These are phyloP conservation scores for Drosophila mayri DNA, from an alignment of 1,140 invertebrate species.

Conservation along the genomic window DNA sequence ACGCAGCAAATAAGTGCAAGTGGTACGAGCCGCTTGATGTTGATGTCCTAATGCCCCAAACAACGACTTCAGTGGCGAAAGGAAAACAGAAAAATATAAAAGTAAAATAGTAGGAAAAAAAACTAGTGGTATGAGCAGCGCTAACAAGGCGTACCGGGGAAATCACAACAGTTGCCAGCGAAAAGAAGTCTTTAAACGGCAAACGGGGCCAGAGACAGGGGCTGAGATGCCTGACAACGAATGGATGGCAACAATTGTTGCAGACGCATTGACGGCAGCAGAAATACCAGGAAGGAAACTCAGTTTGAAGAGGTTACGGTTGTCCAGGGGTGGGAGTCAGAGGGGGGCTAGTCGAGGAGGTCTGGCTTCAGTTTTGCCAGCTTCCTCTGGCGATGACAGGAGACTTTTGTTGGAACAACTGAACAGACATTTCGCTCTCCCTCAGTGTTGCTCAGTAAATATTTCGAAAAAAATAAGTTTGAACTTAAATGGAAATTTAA, in stretches of 20 bases:
- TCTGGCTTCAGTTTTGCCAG: constrained; percentile 36
- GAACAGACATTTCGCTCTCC: constrained; percentile 57
- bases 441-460: background rate
- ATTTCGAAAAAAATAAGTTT: background rate
- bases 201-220: constrained; percentile 23
- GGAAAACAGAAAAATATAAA: constrained; percentile 3
- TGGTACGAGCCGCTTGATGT: constrained; percentile 33
- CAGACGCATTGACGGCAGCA: constrained; percentile 77
- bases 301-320: constrained; percentile 2
- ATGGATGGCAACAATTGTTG: constrained; percentile 80
- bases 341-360: constrained; percentile 1
- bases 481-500: background rate
- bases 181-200: constrained; percentile 48
- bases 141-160: constrained; percentile 40
- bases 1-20: constrained; percentile 72
- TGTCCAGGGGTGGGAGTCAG: background rate
- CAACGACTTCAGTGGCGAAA: constrained; percentile 36
- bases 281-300: constrained; percentile 25
- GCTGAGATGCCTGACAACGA: constrained; percentile 50
- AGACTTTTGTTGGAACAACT: constrained; percentile 46
- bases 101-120: constrained; percentile 1
- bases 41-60: constrained; percentile 67
- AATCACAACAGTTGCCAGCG: constrained; percentile 68
- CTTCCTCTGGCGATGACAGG: constrained; percentile 55
- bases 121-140: constrained; percentile 39